These are phyloP conservation scores for Sceloporus undulatus DNA, from an alignment of 2,113 vertebrate genomes.

Conservation along the genomic window DNA sequence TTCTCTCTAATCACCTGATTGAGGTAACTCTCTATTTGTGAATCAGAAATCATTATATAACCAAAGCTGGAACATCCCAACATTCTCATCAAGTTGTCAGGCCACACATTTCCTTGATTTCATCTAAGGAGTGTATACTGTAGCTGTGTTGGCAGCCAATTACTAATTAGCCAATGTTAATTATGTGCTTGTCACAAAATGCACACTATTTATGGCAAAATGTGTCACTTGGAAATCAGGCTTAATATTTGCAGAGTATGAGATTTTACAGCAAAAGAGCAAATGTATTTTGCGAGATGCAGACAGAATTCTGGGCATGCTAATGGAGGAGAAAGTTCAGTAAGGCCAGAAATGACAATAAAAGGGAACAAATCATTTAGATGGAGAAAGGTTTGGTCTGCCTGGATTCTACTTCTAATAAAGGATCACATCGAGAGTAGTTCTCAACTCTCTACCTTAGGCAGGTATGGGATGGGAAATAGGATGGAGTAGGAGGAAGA, in stretches of 20 bases:
- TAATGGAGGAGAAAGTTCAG: constrained; percentile 18
- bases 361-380: too few species aligned
- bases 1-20: not conserved
- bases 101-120: constrained; percentile 55
- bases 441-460: too few species aligned
- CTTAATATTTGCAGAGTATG: constrained; percentile 57
- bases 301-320: constrained; percentile 8
- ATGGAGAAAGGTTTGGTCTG: not conserved
- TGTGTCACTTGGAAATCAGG: constrained; percentile 63
- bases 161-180: constrained; percentile 73
- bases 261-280: constrained; percentile 44
- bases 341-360: not conserved
- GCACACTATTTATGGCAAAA: constrained; percentile 65
- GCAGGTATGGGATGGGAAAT: too few species aligned
- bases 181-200: constrained; percentile 68
- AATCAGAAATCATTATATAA: constrained; percentile 31
- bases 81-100: constrained; percentile 59
- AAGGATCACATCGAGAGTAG: not conserved
- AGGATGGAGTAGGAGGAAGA: too few species aligned
- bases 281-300: constrained; percentile 42
- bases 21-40: not conserved
- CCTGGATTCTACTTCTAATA: not conserved
- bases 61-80: constrained; percentile 51
- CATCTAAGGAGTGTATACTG: constrained; percentile 66
- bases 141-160: constrained; percentile 62